Evolutionary conservation across 2,797 vertebrate genomes (phyloP).

Genomic region (Hemibagrus guttatus): DNA sequence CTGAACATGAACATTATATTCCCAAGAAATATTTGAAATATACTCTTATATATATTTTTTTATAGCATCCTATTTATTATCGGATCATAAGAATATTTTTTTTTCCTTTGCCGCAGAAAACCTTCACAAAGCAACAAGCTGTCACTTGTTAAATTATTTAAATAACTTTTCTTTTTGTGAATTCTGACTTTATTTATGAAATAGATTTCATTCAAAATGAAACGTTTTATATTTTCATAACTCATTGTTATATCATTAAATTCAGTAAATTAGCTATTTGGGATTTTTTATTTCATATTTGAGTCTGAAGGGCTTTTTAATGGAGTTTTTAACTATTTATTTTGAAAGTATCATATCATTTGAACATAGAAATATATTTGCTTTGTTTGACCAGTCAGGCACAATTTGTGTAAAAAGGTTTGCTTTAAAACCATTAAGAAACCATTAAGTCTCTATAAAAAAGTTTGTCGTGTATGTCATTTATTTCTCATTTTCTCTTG

Average conservation of each 20-base stretch:
- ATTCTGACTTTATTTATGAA: neutral
- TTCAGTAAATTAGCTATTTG: neutral
- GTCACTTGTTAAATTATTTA: neutral
- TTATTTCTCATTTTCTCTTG: neutral
- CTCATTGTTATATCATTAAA: no score
- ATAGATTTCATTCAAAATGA: neutral
- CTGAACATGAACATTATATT: neutral
- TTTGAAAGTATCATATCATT: neutral
- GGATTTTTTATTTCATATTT: neutral
- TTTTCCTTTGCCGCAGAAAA: neutral
- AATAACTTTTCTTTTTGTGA: neutral
- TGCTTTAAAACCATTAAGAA: neutral
- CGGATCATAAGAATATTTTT: neutral
- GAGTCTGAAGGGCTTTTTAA: rapidly evolving
- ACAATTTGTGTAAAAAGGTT: neutral
- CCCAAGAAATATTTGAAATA: neutral
- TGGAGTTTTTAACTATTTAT: neutral
- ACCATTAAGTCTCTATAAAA: neutral
- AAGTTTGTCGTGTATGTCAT: neutral
- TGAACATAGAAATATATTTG: neutral
- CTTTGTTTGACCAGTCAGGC: neutral
- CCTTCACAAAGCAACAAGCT: neutral
- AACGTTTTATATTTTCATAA: neutral
- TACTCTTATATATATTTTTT: neutral
- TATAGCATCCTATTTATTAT: neutral